Percentiles rank a stretch among this genome's conserved stretches.
These are phyloP conservation scores for Diploscapter pachys DNA, from an alignment of 1,140 invertebrate genomes.

Conservation along the genomic window DNA sequence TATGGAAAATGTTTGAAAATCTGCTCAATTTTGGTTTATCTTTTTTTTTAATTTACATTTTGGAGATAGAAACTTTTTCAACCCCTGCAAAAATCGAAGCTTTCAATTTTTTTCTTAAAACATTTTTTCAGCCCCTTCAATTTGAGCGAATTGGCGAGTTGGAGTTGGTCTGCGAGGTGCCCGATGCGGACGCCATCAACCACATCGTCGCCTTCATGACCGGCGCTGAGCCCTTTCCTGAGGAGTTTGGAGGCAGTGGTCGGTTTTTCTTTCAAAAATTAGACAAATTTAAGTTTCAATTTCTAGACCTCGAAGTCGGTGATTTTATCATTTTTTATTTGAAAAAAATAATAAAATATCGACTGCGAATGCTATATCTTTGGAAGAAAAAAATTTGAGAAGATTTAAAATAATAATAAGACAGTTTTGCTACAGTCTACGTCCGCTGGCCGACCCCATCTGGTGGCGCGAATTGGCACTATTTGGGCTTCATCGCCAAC, in stretches of 20 bases:
- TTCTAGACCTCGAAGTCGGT: too few species aligned
- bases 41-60: too few species aligned
- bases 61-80: too few species aligned
- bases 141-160: constrained; percentile 12
- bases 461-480: background rate
- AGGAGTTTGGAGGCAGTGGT: background rate
- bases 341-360: too few species aligned
- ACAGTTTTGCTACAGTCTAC: constrained; percentile 4
- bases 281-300: too few species aligned
- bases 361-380: too few species aligned
- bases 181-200: background rate
- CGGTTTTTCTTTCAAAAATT: background rate
- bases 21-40: too few species aligned
- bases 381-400: too few species aligned
- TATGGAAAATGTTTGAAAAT: too few species aligned
- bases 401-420: background rate
- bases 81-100: too few species aligned
- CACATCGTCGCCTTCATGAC: constrained; percentile 16
- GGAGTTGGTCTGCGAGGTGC: constrained; percentile 12
- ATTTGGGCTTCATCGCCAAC: constrained; percentile 6
- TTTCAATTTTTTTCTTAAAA: background rate
- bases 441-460: background rate
- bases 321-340: too few species aligned
- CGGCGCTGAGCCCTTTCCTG: background rate
- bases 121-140: background rate